Percentiles rank a stretch among this genome's conserved stretches.
Evolutionary conservation across 2,797 vertebrate genomes (phyloP).

Genomic region (Protosalanx chinensis): DNA sequence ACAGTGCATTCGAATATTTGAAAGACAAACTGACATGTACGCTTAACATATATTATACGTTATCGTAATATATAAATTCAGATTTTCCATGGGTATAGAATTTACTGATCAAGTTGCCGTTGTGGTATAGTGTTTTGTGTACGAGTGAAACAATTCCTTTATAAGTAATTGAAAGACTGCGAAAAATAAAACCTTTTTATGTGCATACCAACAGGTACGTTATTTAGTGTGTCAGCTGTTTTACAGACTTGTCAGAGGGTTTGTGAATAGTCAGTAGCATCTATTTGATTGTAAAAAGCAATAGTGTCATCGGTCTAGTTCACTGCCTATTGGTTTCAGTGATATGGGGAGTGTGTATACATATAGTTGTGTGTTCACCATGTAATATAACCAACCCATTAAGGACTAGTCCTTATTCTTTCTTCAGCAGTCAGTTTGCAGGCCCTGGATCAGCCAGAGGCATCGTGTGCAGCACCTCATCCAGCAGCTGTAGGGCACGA

Average conservation of each 20-base stretch:
- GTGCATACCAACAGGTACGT: neutral
- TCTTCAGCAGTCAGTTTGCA: constrained; percentile 56
- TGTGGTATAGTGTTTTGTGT: constrained; percentile 28
- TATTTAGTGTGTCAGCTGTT: neutral
- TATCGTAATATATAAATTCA: neutral
- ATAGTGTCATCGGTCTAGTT: constrained; percentile 2
- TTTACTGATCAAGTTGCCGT: constrained; percentile 13
- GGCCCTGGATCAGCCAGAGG: constrained; percentile 70
- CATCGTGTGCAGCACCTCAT: constrained; percentile 81
- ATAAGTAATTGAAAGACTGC: constrained; percentile 27
- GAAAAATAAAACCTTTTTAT: neutral
- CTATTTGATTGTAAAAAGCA: constrained; percentile 12
- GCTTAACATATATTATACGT: constrained; percentile 20
- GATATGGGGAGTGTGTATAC: constrained; percentile 15
- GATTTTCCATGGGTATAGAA: neutral
- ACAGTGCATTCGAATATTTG: constrained; percentile 42
- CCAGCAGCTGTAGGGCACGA: constrained; percentile 77
- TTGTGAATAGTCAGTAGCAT: neutral
- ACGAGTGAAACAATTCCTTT: constrained; percentile 5
- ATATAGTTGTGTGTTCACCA: constrained; percentile 8
- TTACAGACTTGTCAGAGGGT: neutral
- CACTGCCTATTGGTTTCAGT: neutral
- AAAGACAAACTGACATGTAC: constrained; percentile 19
- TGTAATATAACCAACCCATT: neutral
- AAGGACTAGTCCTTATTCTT: neutral